Evolutionary conservation across 2,888 invertebrate species (phyloP), one percentile per base, ranked within the genome.

Genomic region (Lochmaea capreae): DNA sequence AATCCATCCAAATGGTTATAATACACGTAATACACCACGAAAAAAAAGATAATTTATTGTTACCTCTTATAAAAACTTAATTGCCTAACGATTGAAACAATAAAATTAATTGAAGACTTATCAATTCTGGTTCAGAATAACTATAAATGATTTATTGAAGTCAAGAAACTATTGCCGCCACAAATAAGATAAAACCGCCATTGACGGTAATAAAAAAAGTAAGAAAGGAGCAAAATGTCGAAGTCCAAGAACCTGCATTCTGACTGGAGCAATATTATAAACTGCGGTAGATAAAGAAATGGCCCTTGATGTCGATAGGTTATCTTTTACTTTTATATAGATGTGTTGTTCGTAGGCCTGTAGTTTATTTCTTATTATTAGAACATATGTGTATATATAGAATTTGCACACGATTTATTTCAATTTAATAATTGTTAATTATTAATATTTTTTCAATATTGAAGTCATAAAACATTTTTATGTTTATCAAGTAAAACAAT

Each of bases 191-290:
- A 76, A 78, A 76, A 75, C 70, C 66, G 67, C 71, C 67, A 68
- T 71, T 65, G 72, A 33, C 57, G 65, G 72, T 71, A 72, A 71
- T 76, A 74, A 77, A 39, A 39, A 74, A 75, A 72, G 69, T 73
- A 69, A 39, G 72, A 74, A 72, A 73, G 72, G 74, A 78, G 73
- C 73, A 73, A 75, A 75, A 73, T 73, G 77, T 76, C 79, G 76
- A 79, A 81, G 81, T 80, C 80, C 79, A 79, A 79, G 80, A 80
- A 80, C 80, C 80, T 76, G 76, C 70, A 72, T 78, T 75, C 69
- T 78, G 75, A 73, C 52, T 65, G 71, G 58, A 65, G 69, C 69
- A 65, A 62, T 69, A 69, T 75, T 75, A 70, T 68, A 77, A 71
- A 75, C 72, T 70, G 72, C 80, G 80, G 80, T 81, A 80, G 81